These are phyloP conservation scores for Cylindroiulus punctatus DNA, from an alignment of 2,888 invertebrate genomes.

Conservation along the genomic window DNA sequence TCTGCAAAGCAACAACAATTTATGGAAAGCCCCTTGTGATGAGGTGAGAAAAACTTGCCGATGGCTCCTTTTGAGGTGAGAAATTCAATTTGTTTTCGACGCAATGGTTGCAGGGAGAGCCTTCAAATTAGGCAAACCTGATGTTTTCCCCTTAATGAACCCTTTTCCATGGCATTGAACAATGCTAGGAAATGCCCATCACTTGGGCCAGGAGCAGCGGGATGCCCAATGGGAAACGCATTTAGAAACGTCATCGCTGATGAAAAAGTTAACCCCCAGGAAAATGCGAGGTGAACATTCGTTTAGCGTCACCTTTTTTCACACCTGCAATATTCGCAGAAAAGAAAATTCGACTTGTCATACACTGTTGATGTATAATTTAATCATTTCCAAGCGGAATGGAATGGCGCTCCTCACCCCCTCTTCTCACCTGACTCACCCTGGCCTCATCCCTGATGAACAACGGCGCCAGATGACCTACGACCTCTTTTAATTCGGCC, in stretches of 20 bases:
- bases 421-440: constrained; percentile 24
- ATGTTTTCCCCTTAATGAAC: constrained; percentile 15
- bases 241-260: constrained; percentile 15
- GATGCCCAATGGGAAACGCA: constrained; percentile 26
- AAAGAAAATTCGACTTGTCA: constrained; percentile 43
- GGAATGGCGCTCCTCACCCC: not conserved
- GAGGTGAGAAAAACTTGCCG: not conserved
- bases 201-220: constrained; percentile 26
- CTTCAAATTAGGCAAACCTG: not conserved
- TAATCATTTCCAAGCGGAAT: constrained; percentile 11
- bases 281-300: constrained; percentile 36
- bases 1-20: too few relatives aligned
- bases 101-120: not conserved
- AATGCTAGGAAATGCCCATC: constrained; percentile 52
- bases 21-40: too few relatives aligned
- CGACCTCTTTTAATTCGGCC: constrained; percentile 31
- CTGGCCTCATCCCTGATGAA: not conserved
- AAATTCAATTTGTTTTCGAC: constrained; percentile 39
- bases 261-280: constrained; percentile 40
- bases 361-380: not conserved
- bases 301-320: constrained; percentile 35
- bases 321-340: constrained; percentile 44
- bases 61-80: not conserved
- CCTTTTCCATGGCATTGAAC: constrained; percentile 46
- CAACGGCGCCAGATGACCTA: constrained; percentile 2